A percentile compares a stretch with the other conserved stretches of the same genome.
These are phyloP conservation scores for Ptilodon capucinus DNA, from an alignment of 2,888 invertebrate genomes.

Conservation along the genomic window DNA sequence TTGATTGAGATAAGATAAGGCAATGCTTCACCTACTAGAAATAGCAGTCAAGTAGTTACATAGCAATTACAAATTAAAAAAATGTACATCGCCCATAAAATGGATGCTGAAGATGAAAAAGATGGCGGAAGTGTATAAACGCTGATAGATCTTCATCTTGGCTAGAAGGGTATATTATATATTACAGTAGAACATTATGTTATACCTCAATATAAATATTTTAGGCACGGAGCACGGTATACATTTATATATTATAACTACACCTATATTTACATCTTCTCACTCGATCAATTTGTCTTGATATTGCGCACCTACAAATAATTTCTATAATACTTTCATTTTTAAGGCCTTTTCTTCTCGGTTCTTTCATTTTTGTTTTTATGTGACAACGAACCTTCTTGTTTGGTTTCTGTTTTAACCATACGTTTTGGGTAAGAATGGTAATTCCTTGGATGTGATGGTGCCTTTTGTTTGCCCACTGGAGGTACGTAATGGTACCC, in stretches of 20 bases:
- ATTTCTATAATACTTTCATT: background rate
- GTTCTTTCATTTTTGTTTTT: constrained; percentile 46
- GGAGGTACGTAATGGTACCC: constrained; percentile 53
- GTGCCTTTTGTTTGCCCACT: constrained; percentile 54
- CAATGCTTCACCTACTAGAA: too few species aligned
- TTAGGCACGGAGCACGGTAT: too few species aligned
- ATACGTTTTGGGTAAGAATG: constrained; percentile 71
- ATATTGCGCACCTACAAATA: background rate
- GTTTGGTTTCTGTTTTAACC: constrained; percentile 53
- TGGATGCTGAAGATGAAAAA: too few species aligned
- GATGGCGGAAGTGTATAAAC: too few species aligned
- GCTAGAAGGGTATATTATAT: too few species aligned
- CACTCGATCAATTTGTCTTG: background rate
- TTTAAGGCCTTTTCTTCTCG: constrained; percentile 45
- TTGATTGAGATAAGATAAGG: too few species aligned
- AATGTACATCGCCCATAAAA: too few species aligned
- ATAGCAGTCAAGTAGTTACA: too few species aligned
- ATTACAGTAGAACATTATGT: too few species aligned
- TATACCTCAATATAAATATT: too few species aligned
- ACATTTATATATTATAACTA: background rate
- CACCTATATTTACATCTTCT: background rate
- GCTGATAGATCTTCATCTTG: too few species aligned
- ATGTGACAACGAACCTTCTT: constrained; percentile 31
- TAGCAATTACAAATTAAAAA: too few species aligned
- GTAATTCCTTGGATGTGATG: constrained; percentile 65